Conservation (phyloP, 2,797 vertebrate genomes). For the Octomys mimax region DNA sequence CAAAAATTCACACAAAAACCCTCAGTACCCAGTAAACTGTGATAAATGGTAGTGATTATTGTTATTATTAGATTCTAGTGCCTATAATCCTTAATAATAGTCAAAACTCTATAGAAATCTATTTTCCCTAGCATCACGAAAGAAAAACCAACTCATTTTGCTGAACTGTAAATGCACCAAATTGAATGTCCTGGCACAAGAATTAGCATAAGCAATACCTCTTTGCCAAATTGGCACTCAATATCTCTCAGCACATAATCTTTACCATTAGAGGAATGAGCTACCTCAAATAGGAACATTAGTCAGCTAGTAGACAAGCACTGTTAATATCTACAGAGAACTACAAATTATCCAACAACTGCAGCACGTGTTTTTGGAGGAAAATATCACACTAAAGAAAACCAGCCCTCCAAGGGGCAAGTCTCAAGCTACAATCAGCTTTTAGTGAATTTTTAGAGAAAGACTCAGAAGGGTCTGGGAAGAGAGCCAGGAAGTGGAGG, state of each 20-base stretch:
- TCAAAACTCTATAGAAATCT: constrained; percentile 72
- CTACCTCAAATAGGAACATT: constrained; percentile 78
- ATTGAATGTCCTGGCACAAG: constrained; percentile 54
- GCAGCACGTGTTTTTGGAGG: constrained; percentile 69
- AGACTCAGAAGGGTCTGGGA: not conserved
- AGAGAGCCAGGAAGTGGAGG: not conserved
- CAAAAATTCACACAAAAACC: not conserved
- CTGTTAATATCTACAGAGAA: constrained; percentile 71
- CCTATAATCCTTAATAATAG: constrained; percentile 76
- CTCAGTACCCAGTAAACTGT: constrained; percentile 14
- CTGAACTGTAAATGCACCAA: constrained; percentile 72
- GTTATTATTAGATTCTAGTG: constrained; percentile 71
- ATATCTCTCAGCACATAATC: constrained; percentile 79
- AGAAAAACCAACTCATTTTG: constrained; percentile 74
- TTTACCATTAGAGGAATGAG: constrained; percentile 80
- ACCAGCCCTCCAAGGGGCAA: constrained; percentile 44
- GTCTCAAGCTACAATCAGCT: constrained; percentile 38
- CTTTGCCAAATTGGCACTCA: constrained; percentile 71
- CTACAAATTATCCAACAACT: constrained; percentile 75
- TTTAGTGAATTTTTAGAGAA: not conserved
- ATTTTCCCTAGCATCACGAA: constrained; percentile 70
- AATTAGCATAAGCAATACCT: constrained; percentile 78
- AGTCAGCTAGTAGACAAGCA: constrained; percentile 77
- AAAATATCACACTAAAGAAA: constrained; percentile 73
- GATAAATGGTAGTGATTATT: constrained; percentile 72